Percentiles rank a stretch among this genome's conserved stretches.
These are phyloP conservation scores for Hypomecis punctinalis DNA, from an alignment of 2,888 invertebrate species.

Conservation along the genomic window DNA sequence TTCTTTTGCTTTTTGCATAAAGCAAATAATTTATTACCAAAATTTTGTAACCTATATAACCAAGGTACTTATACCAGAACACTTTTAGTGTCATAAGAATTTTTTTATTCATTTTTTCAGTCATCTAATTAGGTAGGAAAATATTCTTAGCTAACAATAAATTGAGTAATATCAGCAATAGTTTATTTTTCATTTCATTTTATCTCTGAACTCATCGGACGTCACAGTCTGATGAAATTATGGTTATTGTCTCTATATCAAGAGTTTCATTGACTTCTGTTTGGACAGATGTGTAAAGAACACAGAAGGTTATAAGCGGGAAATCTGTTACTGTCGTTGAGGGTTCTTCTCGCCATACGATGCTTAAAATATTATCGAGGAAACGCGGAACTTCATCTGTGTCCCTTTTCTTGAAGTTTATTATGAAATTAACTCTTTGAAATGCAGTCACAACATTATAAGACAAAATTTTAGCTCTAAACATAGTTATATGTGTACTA, in stretches of 20 bases:
- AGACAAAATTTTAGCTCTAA: too few species aligned
- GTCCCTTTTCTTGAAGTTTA: constrained; percentile 14
- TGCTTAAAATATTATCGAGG: constrained; percentile 20
- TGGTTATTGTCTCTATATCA: constrained; percentile 51
- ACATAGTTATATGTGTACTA: too few species aligned
- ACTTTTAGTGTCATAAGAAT: too few species aligned
- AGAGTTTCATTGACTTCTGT: constrained; percentile 50
- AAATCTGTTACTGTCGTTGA: constrained; percentile 24
- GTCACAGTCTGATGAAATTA: constrained; percentile 52
- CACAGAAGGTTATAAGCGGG: constrained; percentile 48
- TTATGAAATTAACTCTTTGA: constrained; percentile 6
- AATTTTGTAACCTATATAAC: too few species aligned
- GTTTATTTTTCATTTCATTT: constrained; percentile 27
- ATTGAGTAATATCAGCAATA: constrained; percentile 1
- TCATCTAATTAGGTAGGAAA: not conserved
- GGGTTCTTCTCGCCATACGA: constrained; percentile 24
- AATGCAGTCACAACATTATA: too few species aligned
- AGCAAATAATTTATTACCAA: too few species aligned
- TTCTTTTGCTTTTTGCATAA: too few species aligned
- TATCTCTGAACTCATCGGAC: constrained; percentile 35
- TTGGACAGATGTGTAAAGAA: constrained; percentile 54
- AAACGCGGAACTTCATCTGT: constrained; percentile 12
- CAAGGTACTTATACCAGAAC: too few species aligned
- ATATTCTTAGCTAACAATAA: too few species aligned
- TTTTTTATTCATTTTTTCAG: too few species aligned